phyloP scores from a whole-genome alignment of 2,888 invertebrate species.

The Tetranychus piercei region DNA sequence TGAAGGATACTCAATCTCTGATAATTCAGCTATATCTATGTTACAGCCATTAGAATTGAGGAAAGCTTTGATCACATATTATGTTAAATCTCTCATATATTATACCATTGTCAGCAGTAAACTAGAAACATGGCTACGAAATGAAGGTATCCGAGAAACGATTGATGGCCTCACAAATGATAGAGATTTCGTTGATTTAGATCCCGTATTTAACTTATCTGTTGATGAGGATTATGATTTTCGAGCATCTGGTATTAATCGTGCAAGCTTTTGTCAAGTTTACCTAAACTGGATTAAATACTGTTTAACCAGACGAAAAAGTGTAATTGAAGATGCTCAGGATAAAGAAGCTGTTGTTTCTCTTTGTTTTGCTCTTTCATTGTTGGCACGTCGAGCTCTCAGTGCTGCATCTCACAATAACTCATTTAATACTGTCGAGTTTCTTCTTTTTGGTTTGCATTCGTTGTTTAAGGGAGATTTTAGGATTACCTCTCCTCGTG shows the following conservation, averaged over 20 bases:
- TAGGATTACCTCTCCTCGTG: conserved; percentile 77
- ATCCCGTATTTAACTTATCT: conserved; percentile 86
- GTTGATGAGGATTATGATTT: conserved; percentile 93
- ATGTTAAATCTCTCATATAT: conserved; percentile 92
- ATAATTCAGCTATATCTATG: conserved; percentile 90
- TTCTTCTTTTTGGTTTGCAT: conserved; percentile 89
- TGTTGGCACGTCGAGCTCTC: conserved; percentile 73
- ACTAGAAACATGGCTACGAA: conserved; percentile 70
- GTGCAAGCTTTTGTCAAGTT: conserved; percentile 65
- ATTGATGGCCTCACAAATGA: conserved; percentile 52
- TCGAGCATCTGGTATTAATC: conserved; percentile 70
- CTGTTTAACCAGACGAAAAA: conserved; percentile 41
- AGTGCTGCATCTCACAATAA: conserved; percentile 92
- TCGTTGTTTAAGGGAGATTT: conserved; percentile 66
- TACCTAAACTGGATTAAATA: conserved; percentile 85
- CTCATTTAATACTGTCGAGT: conserved; percentile 79
- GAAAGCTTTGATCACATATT: conserved; percentile 87
- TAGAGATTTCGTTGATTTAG: conserved; percentile 74
- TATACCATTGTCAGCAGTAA: conserved; percentile 74
- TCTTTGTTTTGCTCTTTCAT: conserved; percentile 73
- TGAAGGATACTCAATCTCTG: conserved; percentile 94
- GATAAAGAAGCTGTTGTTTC: conserved; percentile 43
- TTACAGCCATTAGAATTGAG: conserved; percentile 92
- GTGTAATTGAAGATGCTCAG: conserved; percentile 26
- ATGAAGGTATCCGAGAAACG: conserved; percentile 57